phyloP scores from a whole-genome alignment of 2,888 invertebrate species.

The Mantis religiosa region DNA sequence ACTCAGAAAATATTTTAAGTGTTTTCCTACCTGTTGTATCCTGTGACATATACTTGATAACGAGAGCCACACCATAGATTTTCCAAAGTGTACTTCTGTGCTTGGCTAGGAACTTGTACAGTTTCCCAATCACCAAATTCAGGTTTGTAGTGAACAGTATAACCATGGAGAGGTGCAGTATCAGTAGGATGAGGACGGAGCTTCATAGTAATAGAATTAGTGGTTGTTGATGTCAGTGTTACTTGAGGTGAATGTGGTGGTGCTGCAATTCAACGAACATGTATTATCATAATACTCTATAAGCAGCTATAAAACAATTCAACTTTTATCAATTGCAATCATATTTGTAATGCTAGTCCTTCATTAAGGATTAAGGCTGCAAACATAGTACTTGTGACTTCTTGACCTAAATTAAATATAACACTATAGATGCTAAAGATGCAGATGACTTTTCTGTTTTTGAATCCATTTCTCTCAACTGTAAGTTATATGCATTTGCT shows the following conservation, averaged over 20 bases:
- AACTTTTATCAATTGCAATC: no score
- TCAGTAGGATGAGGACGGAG: constrained; percentile 70
- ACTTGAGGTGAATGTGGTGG: constrained; percentile 75
- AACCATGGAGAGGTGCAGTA: constrained; percentile 85
- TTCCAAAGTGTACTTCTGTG: constrained; percentile 79
- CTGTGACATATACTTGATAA: constrained; percentile 89
- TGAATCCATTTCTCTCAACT: no score
- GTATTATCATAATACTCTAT: no score
- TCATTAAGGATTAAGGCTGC: no score
- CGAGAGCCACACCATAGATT: constrained; percentile 87
- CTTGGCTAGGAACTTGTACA: constrained; percentile 71
- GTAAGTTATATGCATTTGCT: no score
- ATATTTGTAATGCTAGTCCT: no score
- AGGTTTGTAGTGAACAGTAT: constrained; percentile 87
- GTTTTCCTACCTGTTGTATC: constrained; percentile 73
- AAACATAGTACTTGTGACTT: no score
- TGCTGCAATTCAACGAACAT: constrained; percentile 45
- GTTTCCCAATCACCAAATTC: constrained; percentile 94
- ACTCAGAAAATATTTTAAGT: background rate
- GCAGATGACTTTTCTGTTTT: no score
- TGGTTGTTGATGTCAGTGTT: constrained; percentile 69
- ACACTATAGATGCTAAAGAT: no score
- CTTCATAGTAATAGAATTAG: constrained; percentile 69
- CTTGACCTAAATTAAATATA: no score
- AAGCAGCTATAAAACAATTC: no score